phyloP scores from a whole-genome alignment of 2,888 invertebrate species.

The Empis stercorea region DNA sequence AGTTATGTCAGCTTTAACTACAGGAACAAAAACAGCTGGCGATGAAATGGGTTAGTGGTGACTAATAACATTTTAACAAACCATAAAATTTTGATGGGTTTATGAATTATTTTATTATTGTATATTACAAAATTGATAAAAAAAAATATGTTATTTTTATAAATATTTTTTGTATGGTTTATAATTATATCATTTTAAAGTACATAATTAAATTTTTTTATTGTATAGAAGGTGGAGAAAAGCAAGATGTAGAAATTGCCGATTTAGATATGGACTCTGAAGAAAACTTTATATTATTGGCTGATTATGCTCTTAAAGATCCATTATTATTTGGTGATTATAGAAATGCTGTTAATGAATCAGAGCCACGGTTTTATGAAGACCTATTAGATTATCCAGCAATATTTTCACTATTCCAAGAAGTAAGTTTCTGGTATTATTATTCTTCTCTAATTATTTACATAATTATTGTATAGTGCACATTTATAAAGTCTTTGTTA shows the following conservation, averaged over 20 bases:
- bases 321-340: slow-evolving; percentile 83
- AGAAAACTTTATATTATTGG: slow-evolving; percentile 24
- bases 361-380: slow-evolving; percentile 70
- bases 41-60: slow-evolving; percentile 1
- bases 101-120: too few relatives aligned
- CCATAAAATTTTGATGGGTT: too few relatives aligned
- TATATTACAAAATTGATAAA: too few relatives aligned
- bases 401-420: slow-evolving; percentile 74
- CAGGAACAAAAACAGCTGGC: slow-evolving; percentile 13
- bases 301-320: slow-evolving; percentile 62
- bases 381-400: slow-evolving; percentile 84
- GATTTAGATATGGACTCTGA: slow-evolving; percentile 7
- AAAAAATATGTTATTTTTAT: too few relatives aligned
- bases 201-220: too few relatives aligned
- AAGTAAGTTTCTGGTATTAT: too few relatives aligned
- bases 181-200: too few relatives aligned
- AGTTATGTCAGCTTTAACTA: slow-evolving; percentile 6
- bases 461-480: too few relatives aligned
- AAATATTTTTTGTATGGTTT: too few relatives aligned
- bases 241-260: not conserved
- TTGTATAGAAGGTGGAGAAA: too few relatives aligned
- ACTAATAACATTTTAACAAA: not conserved
- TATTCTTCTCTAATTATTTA: too few relatives aligned
- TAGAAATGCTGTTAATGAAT: slow-evolving; percentile 69
- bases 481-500: too few relatives aligned